phyloP scores from a whole-genome alignment of 2,797 vertebrate species.

The Xyrichtys novacula region DNA sequence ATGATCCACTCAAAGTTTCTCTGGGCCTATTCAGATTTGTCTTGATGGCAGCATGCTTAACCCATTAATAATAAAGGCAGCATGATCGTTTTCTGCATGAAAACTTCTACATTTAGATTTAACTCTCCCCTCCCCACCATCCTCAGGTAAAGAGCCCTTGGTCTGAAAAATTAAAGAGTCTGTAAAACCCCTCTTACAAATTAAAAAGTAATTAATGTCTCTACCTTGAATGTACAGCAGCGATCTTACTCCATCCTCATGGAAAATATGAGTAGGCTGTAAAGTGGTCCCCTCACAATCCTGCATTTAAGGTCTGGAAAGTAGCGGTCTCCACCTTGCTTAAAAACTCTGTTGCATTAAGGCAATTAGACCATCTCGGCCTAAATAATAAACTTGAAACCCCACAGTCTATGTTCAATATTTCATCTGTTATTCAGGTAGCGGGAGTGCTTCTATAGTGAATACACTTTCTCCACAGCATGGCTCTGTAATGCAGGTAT shows the following conservation, averaged over 20 bases:
- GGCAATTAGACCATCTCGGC: conserved; percentile 84
- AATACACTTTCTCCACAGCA: conserved; percentile 69
- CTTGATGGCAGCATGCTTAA: conserved; percentile 62
- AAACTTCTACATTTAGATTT: conserved; percentile 75
- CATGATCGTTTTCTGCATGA: conserved; percentile 68
- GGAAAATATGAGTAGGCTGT: conserved; percentile 55
- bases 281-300: conserved; percentile 65
- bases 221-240: conserved; percentile 70
- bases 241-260: conserved; percentile 28
- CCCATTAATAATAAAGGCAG: conserved; percentile 68
- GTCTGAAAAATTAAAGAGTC: conserved; percentile 77
- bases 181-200: conserved; percentile 75
- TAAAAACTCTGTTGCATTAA: conserved; percentile 80
- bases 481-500: conserved; percentile 83
- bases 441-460: conserved; percentile 82
- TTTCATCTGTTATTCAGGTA: conserved; percentile 87
- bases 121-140: conserved; percentile 46
- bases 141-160: conserved; percentile 76
- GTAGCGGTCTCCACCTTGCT: conserved; percentile 50
- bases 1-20: conserved; percentile 48
- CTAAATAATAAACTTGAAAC: conserved; percentile 87
- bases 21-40: conserved; percentile 67
- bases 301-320: conserved; percentile 58
- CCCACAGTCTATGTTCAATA: conserved; percentile 82
- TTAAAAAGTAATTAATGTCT: conserved; percentile 86